These are phyloP conservation scores for Homarus gammarus DNA, from an alignment of 2,888 invertebrate species.

Conservation along the genomic window DNA sequence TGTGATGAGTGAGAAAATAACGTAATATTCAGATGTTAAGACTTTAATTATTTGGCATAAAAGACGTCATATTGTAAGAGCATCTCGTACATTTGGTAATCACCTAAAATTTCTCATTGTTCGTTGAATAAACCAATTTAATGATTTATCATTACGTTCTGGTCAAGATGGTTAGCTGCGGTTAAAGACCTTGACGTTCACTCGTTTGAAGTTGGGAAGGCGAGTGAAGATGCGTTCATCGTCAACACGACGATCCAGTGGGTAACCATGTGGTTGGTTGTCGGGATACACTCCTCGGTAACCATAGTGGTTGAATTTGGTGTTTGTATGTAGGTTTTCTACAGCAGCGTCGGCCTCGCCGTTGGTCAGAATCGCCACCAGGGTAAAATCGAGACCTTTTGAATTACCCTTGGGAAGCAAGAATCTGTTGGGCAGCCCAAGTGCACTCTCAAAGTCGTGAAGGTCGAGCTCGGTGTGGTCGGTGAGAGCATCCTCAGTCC, in stretches of 20 bases:
- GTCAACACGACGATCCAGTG: conserved; percentile 83
- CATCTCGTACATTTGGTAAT: neutral
- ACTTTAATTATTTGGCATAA: too few relatives aligned
- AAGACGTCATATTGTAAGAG: neutral
- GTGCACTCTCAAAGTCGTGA: conserved; percentile 40
- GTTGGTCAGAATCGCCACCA: conserved; percentile 76
- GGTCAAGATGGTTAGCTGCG: too few relatives aligned
- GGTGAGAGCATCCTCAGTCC: conserved; percentile 31
- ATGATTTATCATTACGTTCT: neutral
- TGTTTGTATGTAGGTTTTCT: conserved; percentile 34
- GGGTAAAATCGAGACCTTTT: conserved; percentile 74
- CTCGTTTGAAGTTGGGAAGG: conserved; percentile 73
- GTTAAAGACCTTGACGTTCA: conserved; percentile 65
- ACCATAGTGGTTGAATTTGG: conserved; percentile 79
- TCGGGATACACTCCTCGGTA: conserved; percentile 83
- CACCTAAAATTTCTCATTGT: neutral
- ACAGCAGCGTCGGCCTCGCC: conserved; percentile 51
- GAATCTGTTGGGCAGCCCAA: conserved; percentile 76
- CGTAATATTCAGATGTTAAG: too few relatives aligned
- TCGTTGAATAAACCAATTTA: neutral
- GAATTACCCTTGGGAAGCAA: conserved; percentile 76
- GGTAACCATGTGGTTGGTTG: conserved; percentile 90
- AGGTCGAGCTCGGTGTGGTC: conserved; percentile 24
- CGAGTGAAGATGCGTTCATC: conserved; percentile 63
- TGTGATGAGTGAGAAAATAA: too few relatives aligned